Evolutionary conservation across 2,888 invertebrate species (phyloP).

Genomic region (Bombylius discolor): DNA sequence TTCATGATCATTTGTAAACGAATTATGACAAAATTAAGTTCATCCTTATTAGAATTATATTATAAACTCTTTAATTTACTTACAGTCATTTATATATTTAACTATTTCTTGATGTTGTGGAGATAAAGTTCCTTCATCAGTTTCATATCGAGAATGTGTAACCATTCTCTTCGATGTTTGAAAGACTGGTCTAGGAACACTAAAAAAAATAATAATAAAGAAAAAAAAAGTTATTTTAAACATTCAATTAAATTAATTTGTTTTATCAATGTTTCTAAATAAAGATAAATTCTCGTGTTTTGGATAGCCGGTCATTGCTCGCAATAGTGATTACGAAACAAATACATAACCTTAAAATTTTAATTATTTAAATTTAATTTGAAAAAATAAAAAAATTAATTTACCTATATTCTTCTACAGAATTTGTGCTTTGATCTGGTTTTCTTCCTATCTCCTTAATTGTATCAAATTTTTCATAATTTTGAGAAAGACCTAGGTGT

Average conservation of each 20-base stretch:
- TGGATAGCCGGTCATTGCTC: too few species aligned
- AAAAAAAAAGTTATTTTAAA: background rate
- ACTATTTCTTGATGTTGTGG: constrained; percentile 82
- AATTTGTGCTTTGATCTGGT: constrained; percentile 47
- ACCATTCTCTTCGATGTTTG: constrained; percentile 38
- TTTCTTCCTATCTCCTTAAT: constrained; percentile 58
- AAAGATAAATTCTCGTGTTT: too few species aligned
- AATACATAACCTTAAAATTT: too few species aligned
- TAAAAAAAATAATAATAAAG: constrained; percentile 25
- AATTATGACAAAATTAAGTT: too few species aligned
- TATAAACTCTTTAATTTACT: constrained; percentile 31
- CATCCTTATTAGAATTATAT: too few species aligned
- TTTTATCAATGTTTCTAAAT: too few species aligned
- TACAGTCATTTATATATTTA: constrained; percentile 75
- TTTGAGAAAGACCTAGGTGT: constrained; percentile 58
- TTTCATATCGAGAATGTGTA: constrained; percentile 34
- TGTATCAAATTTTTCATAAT: constrained; percentile 65
- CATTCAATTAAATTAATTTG: too few species aligned
- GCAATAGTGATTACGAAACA: too few species aligned
- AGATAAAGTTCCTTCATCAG: constrained; percentile 44
- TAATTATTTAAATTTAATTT: too few species aligned
- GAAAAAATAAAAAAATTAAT: constrained; percentile 8
- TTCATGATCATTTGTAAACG: too few species aligned
- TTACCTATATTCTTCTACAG: constrained; percentile 54
- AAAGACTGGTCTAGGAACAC: constrained; percentile 71